phyloP scores from a whole-genome alignment of 2,113 vertebrate genomes.

The Anolis carolinensis region DNA sequence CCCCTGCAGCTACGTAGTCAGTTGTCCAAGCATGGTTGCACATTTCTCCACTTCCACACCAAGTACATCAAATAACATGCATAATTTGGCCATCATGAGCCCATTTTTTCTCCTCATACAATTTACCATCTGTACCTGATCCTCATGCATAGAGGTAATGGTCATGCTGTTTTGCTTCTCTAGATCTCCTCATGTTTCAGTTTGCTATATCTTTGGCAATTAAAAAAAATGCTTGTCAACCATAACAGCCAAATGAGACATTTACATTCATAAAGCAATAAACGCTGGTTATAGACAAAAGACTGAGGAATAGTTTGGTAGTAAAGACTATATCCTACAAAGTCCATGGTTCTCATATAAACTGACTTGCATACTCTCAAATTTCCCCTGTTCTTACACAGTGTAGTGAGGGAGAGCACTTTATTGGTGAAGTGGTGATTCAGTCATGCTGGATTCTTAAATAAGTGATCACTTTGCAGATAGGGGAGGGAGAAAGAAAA shows the following conservation, averaged over 20 bases:
- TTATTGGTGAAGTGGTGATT: no score
- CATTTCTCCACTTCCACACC: neutral
- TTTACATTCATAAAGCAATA: neutral
- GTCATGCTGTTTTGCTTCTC: neutral
- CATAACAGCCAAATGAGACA: neutral
- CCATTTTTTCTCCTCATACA: neutral
- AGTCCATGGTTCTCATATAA: neutral
- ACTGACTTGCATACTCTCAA: neutral
- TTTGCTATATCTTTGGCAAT: no score
- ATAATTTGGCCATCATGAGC: neutral
- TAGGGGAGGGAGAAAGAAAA: no score
- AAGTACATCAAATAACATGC: neutral
- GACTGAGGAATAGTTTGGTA: no score
- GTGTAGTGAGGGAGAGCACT: no score
- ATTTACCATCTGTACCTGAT: neutral
- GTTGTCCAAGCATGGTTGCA: no score
- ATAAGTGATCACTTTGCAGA: no score
- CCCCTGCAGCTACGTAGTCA: no score
- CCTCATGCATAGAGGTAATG: neutral
- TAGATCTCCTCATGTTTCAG: neutral
- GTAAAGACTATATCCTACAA: neutral
- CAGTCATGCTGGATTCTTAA: no score
- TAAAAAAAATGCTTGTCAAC: no score
- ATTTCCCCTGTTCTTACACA: no score
- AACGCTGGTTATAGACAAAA: neutral